phyloP scores from a whole-genome alignment of 2,797 vertebrate genomes.

The Pipistrellus nathusii region DNA sequence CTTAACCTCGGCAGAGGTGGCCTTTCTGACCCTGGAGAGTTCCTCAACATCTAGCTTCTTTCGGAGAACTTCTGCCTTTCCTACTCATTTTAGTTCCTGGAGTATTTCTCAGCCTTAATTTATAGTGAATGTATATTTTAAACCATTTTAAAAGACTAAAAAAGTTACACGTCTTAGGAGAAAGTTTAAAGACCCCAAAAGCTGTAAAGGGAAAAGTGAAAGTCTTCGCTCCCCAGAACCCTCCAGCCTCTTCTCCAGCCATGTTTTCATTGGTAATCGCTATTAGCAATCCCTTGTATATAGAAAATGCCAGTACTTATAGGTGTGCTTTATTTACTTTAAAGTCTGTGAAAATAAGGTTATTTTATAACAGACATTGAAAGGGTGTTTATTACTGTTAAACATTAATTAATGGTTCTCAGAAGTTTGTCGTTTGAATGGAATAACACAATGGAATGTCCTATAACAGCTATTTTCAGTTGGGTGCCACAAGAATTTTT shows the following conservation, averaged over 20 bases:
- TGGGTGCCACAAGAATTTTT: background rate
- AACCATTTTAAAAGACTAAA: background rate
- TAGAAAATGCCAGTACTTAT: constrained; percentile 1
- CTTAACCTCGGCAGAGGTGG: background rate
- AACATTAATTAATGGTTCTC: constrained; percentile 20
- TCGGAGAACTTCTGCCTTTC: background rate
- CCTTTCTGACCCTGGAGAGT: background rate
- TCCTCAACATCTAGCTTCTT: background rate
- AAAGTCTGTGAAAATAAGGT: constrained; percentile 44
- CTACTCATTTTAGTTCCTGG: constrained; percentile 23
- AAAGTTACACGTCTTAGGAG: constrained; percentile 27
- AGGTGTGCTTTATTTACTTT: background rate
- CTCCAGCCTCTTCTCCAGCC: too few species aligned
- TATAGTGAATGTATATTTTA: constrained; percentile 12
- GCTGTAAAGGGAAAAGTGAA: background rate
- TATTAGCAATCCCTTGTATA: background rate
- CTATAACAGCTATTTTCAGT: background rate
- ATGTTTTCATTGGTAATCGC: background rate
- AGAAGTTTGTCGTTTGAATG: constrained; percentile 38
- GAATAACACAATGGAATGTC: constrained; percentile 25
- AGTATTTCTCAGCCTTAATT: constrained; percentile 13
- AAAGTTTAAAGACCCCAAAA: constrained; percentile 44
- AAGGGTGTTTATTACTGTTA: constrained; percentile 43
- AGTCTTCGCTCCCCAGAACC: background rate
- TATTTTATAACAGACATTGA: constrained; percentile 51